phyloP scores from a whole-genome alignment of 2,888 invertebrate genomes.

The Disparrhopalites patrizii region DNA sequence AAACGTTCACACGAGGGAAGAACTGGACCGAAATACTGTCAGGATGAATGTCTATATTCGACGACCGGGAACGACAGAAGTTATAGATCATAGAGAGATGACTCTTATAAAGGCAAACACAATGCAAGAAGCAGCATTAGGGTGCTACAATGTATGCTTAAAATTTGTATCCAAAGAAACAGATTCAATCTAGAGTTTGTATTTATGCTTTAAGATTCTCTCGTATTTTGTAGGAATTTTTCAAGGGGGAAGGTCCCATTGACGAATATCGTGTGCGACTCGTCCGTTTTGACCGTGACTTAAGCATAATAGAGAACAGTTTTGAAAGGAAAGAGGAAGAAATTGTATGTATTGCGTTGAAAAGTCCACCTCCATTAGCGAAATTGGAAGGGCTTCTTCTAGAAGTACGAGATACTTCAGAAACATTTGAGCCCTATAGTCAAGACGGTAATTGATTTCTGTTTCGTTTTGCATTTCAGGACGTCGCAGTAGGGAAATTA shows the following conservation, averaged over 20 bases:
- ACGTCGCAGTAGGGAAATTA: no score
- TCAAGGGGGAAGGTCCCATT: slow-evolving; percentile 59
- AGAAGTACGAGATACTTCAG: slow-evolving; percentile 61
- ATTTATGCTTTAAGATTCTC: no score
- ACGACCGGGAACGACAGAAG: slow-evolving; percentile 47
- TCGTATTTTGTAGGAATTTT: slow-evolving; percentile 54
- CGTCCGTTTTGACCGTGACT: slow-evolving; percentile 64
- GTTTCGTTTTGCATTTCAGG: no score
- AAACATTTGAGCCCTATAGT: slow-evolving; percentile 61
- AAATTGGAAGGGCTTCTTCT: slow-evolving; percentile 62
- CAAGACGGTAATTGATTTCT: slow-evolving; percentile 57
- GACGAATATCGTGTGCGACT: slow-evolving; percentile 64
- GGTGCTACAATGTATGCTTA: slow-evolving; percentile 56
- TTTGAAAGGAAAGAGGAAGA: slow-evolving; percentile 61
- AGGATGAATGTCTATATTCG: slow-evolving; percentile 51
- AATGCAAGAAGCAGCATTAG: slow-evolving; percentile 59
- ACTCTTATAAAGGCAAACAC: slow-evolving; percentile 61
- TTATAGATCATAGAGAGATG: slow-evolving; percentile 57
- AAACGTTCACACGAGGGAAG: slow-evolving; percentile 59
- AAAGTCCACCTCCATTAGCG: slow-evolving; percentile 52
- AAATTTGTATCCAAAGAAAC: slow-evolving; percentile 4
- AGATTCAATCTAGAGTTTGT: neutral
- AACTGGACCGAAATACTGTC: slow-evolving; percentile 61
- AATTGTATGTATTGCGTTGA: slow-evolving; percentile 49
- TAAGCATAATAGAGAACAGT: slow-evolving; percentile 64